Evolutionary conservation across 2,888 invertebrate genomes (phyloP).

Genomic region (Andrena bucephala): DNA sequence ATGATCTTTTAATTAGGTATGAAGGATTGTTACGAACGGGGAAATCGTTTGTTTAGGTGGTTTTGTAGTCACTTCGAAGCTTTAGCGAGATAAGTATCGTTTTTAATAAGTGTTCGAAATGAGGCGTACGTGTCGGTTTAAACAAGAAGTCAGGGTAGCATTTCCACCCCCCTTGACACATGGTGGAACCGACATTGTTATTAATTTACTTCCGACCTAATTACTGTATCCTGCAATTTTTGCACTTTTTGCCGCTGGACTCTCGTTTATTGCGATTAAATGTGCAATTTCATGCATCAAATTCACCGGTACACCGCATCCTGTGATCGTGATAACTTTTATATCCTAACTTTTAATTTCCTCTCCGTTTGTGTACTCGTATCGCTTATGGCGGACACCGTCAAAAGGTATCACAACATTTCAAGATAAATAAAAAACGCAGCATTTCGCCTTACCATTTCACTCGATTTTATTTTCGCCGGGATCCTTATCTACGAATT

Average conservation of each 20-base stretch:
- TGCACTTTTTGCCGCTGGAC: conserved; percentile 34
- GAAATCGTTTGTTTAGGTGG: no score
- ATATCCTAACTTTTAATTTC: conserved; percentile 39
- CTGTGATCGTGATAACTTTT: conserved; percentile 49
- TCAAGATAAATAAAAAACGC: background rate
- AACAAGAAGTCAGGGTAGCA: background rate
- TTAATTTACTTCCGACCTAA: conserved; percentile 55
- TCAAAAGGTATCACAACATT: conserved; percentile 1
- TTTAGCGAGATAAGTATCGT: background rate
- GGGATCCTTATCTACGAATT: no score
- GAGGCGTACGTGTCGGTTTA: no score
- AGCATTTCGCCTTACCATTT: background rate
- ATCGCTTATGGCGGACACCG: background rate
- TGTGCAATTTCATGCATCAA: conserved; percentile 55
- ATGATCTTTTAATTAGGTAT: no score
- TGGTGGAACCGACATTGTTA: conserved; percentile 41
- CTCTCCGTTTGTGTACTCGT: background rate
- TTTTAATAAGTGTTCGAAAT: conserved; percentile 3
- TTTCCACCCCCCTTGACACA: conserved; percentile 1
- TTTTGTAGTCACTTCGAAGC: background rate
- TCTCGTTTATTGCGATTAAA: conserved; percentile 39
- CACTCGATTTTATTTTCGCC: no score
- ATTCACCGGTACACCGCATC: conserved; percentile 48
- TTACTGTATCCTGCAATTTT: conserved; percentile 59
- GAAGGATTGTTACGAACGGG: no score